Conservation (phyloP, 35 echinoderm and acorn worm genomes). For the Lytechinus pictus region DNA sequence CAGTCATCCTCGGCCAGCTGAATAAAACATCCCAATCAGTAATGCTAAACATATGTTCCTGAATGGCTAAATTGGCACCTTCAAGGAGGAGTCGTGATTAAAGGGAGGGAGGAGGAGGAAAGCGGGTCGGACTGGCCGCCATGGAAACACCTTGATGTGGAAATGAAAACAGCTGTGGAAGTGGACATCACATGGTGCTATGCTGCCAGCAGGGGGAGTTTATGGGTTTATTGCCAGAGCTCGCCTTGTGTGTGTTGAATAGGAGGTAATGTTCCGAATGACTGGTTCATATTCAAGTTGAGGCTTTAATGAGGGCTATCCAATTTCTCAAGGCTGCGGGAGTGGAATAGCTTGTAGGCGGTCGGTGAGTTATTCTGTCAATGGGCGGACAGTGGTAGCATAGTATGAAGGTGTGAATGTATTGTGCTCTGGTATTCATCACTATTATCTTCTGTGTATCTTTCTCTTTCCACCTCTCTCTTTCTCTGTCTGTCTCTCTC, state of each 20-base stretch:
- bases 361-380: background rate
- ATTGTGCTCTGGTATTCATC: background rate
- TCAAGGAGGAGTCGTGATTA: background rate
- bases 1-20: background rate
- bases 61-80: background rate
- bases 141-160: background rate
- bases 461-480: background rate
- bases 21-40: background rate
- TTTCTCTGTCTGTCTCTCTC: background rate
- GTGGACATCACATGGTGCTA: background rate
- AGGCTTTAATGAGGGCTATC: background rate
- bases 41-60: background rate
- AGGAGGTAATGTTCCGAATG: background rate
- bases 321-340: background rate
- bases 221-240: background rate
- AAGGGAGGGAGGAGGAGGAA: background rate
- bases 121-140: background rate
- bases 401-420: background rate
- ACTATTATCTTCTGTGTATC: background rate
- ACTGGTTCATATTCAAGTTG: slow-evolving; percentile 3
- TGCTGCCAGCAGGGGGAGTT: background rate
- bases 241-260: background rate
- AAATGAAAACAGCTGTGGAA: background rate
- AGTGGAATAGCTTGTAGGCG: background rate
- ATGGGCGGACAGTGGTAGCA: background rate